Evolutionary conservation across 1,140 invertebrate species (phyloP).

Genomic region (Achatina immaculata): DNA sequence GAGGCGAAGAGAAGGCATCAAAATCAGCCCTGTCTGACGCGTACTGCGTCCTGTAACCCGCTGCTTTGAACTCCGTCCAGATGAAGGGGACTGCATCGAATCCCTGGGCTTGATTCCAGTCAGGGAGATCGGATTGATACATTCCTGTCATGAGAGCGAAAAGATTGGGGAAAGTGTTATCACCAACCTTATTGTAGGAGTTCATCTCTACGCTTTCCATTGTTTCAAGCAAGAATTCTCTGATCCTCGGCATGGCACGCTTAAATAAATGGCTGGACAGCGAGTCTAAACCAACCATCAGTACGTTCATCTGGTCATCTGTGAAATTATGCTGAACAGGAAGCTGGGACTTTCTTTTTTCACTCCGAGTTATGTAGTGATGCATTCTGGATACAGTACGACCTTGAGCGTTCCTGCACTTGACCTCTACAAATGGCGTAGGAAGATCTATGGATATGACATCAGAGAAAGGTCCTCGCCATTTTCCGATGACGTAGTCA

Average conservation of each 20-base stretch:
- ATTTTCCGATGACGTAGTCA: neutral
- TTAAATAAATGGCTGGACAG: constrained; percentile 3
- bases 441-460: neutral
- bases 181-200: constrained; percentile 29
- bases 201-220: neutral
- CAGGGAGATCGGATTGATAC: neutral
- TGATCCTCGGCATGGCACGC: constrained; percentile 19
- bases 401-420: neutral
- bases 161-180: constrained; percentile 21
- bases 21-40: constrained; percentile 41
- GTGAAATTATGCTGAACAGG: neutral
- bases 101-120: neutral
- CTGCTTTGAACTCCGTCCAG: constrained; percentile 42
- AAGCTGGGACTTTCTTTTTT: neutral
- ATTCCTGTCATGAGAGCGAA: constrained; percentile 20
- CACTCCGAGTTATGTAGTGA: neutral
- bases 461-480: neutral
- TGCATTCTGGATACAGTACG: neutral
- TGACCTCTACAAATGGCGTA: neutral
- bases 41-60: constrained; percentile 44
- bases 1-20: constrained; percentile 31
- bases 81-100: constrained; percentile 35
- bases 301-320: constrained; percentile 3
- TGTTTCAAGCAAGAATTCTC: neutral
- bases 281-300: constrained; percentile 26